These are phyloP conservation scores for Apamea anceps DNA, from an alignment of 2,888 invertebrate species.

Conservation along the genomic window DNA sequence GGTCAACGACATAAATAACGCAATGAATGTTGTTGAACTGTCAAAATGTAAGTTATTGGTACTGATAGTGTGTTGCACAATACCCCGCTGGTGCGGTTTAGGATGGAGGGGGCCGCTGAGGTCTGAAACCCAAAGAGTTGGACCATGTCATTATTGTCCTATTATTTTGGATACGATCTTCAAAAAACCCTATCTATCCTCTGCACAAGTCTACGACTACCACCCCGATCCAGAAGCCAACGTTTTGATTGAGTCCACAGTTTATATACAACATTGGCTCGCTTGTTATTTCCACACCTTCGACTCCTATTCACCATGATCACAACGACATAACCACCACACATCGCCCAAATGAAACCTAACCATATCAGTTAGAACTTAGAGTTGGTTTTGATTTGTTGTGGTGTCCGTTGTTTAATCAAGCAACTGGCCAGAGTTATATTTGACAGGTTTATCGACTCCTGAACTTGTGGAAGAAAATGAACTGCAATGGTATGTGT, in stretches of 20 bases:
- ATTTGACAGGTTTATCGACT: slow-evolving; percentile 74
- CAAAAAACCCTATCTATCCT: slow-evolving; percentile 10
- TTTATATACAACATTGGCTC: slow-evolving; percentile 71
- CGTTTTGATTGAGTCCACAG: slow-evolving; percentile 70
- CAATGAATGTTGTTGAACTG: too few species aligned
- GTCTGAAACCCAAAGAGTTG: neutral
- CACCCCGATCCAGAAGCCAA: slow-evolving; percentile 67
- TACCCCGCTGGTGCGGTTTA: neutral
- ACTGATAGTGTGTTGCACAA: too few species aligned
- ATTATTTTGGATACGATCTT: neutral
- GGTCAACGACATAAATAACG: too few species aligned
- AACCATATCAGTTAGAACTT: neutral
- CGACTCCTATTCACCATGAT: slow-evolving; percentile 46
- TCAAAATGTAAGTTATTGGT: too few species aligned
- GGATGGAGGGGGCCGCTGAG: neutral
- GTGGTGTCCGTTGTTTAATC: slow-evolving; percentile 65
- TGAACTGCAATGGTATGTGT: slow-evolving; percentile 59
- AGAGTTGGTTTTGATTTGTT: slow-evolving; percentile 25
- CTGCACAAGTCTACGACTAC: slow-evolving; percentile 37
- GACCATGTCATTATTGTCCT: neutral
- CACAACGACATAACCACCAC: slow-evolving; percentile 46
- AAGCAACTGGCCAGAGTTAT: slow-evolving; percentile 69
- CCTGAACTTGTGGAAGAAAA: slow-evolving; percentile 62
- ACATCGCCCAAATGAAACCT: slow-evolving; percentile 1
- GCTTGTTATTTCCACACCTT: slow-evolving; percentile 74